Evolutionary conservation across 2,888 invertebrate species (phyloP).

Genomic region (Epinotia bilunana): DNA sequence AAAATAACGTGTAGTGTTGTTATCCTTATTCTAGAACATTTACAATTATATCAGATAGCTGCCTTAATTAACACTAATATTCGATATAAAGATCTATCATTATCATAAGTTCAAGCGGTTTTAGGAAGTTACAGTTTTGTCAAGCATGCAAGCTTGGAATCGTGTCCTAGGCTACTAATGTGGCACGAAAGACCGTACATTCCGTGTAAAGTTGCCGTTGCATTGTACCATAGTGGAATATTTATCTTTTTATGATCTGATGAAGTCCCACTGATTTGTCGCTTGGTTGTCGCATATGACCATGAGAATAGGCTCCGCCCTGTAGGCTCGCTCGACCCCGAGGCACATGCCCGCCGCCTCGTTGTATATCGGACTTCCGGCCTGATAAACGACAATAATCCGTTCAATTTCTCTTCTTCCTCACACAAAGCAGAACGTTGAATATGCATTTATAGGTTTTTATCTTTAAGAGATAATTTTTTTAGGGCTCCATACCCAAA

Average conservation of each 20-base stretch:
- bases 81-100: neutral
- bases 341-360: slow-evolving; percentile 94
- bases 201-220: neutral
- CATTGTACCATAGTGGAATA: neutral
- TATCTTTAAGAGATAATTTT: too few species aligned
- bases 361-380: slow-evolving; percentile 91
- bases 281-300: slow-evolving; percentile 75
- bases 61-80: neutral
- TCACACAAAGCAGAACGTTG: neutral
- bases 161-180: neutral
- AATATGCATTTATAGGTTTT: too few species aligned
- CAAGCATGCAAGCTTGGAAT: neutral
- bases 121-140: neutral
- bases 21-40: neutral
- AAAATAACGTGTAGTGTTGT: neutral
- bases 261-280: slow-evolving; percentile 79
- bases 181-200: neutral
- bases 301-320: slow-evolving; percentile 71
- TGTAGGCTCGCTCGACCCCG: slow-evolving; percentile 79
- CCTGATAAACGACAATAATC: slow-evolving; percentile 70
- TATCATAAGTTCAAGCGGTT: neutral
- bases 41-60: neutral
- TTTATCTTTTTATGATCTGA: slow-evolving; percentile 58
- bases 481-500: too few species aligned
- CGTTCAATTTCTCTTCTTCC: neutral